Evolutionary conservation across 2,797 vertebrate genomes (phyloP), one percentile per base, ranked within the genome.

Genomic region (Xiphophorus birchmanni): DNA sequence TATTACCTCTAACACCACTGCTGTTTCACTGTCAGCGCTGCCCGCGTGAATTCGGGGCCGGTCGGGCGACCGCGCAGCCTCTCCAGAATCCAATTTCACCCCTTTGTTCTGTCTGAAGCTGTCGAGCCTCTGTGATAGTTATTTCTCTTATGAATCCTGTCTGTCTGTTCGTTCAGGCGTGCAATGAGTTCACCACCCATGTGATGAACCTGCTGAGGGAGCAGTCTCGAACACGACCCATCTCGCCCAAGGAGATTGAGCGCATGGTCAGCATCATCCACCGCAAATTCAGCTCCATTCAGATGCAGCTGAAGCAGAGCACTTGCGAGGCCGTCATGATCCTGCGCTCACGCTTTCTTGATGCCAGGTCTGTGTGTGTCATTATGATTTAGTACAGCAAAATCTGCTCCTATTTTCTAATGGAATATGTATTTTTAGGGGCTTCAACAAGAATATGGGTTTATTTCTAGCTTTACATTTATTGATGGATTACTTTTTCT

Each of bases 321-420:
- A 98, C 97, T 63, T 98, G 97, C 15, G 97, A 98, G 88, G 97
- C 97, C 0, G 97, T 98, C 93, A 98, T 98, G 97, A 98, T 98
- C 93, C 96, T 98, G 81, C 96, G 97, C 48, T 98, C 97, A 7
- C 96, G 97, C 71, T 98, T 98, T 86, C 95, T 98, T 44, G 97
- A 98, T 29, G 97, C 97, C 94, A 97, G 97, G 97, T 98, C 77
- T 73, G 90, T 90, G 23, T 79, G 76, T 77, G 47, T 73, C 18
- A 23, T 7, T 80, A 35, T 73, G 40, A 60, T n/a, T 74, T 21
- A 65, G 60, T 58, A 67, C 26, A 60, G 37, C 50, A 65, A 63
- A 75, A 56, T 29, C 15, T 37, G 4, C n/a, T 29, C 37, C 47
- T 79, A 29, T 44, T 5, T 29, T 60, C 26, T 42, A 52, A 65